Conservation (phyloP, 2,888 invertebrate species). For the Zhuqinia jingwanae region DNA sequence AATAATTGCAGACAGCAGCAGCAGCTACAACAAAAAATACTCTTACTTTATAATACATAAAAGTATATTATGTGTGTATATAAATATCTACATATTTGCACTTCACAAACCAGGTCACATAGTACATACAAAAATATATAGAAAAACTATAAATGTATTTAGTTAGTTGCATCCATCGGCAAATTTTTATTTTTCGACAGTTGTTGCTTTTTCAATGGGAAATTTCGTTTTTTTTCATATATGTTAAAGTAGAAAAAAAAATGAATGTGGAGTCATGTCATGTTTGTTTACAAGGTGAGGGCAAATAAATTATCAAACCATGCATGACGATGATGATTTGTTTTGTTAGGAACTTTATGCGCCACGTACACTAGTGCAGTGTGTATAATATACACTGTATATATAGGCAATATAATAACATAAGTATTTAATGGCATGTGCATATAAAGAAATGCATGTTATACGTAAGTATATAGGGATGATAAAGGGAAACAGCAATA, state of each 20-base stretch:
- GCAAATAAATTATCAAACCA: conserved; percentile 48
- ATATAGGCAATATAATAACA: neutral
- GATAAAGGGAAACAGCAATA: conserved; percentile 32
- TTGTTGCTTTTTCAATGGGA: conserved; percentile 36
- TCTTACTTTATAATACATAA: neutral
- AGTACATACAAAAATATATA: neutral
- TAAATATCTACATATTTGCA: neutral
- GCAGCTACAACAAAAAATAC: neutral
- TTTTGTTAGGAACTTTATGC: too few relatives aligned
- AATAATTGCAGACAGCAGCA: neutral
- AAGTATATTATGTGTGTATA: too few relatives aligned
- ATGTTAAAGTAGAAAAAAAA: conserved; percentile 23
- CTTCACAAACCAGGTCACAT: conserved; percentile 29
- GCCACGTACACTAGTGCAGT: too few relatives aligned
- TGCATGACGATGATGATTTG: conserved; percentile 41
- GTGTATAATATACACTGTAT: too few relatives aligned
- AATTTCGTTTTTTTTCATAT: conserved; percentile 25
- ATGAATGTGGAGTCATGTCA: conserved; percentile 46
- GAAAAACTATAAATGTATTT: neutral
- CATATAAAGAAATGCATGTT: neutral
- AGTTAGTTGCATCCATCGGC: conserved; percentile 45
- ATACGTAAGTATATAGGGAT: neutral
- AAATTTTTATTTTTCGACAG: conserved; percentile 39
- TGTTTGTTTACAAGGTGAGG: conserved; percentile 53
- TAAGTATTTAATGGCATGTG: neutral